Base-by-base conservation (phyloP, 2,113 vertebrate species). In the Empidonax traillii region DNA sequence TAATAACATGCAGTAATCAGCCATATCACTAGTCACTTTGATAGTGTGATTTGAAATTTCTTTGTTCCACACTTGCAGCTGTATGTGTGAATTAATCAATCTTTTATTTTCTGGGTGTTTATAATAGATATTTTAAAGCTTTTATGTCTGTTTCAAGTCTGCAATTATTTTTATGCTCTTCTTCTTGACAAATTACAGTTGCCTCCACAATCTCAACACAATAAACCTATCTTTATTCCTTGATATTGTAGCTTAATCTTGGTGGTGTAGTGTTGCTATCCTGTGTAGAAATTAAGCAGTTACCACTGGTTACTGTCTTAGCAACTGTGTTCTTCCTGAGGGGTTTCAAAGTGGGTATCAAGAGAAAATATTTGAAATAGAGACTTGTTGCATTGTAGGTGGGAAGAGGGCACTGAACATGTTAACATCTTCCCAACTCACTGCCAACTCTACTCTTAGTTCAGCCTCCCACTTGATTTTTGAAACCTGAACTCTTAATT, bases 401-500 rank as follows among this genome's bases (percentile, higher is more conserved):
- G 52, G 56, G 41, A 89, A 51, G 84, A 91, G 27, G 39, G 23
- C 73, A 33, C 3, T 63, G 65, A 55, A 47, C 2, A 18, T 27
- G 39, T 59, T 87, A 82, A 71, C 69, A 44, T 67, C 37, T 82
- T 89, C 35, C 63, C 46, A 0, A 14, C 25, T 67, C 51, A 43
- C 63, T 66, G 30, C 46, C 84, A 91, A 46, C 39, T 89, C 56
- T 63, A n/a, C 74, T 89, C 66, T 41, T 65, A 75, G 56, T 67
- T 85, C 65, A 85, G 18, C 73, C 85, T 93, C 89, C 87, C 43
- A 59, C 52, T 47, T 85, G 80, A 78, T 59, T 94, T 94, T 91
- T 87, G 73, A 94, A 94, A 84, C 61, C 23, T 59, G 65, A 89
- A 87, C 65, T 91, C 65, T 53, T 93, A 84, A 84, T 89, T 87